These are phyloP conservation scores for Pipistrellus pipistrellus DNA, from an alignment of 2,797 vertebrate genomes.

Conservation along the genomic window DNA sequence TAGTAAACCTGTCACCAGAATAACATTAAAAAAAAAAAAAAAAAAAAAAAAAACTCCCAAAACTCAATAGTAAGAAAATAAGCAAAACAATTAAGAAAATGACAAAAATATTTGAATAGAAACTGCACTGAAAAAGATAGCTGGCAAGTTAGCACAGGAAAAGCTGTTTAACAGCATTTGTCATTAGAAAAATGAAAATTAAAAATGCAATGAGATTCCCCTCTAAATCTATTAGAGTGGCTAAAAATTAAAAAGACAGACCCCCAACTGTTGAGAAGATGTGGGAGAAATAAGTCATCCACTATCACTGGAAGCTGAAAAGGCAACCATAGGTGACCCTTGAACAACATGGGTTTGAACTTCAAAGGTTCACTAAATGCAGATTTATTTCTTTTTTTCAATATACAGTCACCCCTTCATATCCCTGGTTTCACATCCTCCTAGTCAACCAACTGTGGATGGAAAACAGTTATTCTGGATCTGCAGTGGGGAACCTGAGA, in stretches of 20 bases:
- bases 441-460: not conserved
- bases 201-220: not conserved
- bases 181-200: not conserved
- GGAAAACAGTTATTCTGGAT: not conserved
- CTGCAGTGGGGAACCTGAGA: not conserved
- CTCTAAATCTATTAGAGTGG: not conserved
- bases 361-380: not conserved
- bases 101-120: slow-evolving; percentile 7
- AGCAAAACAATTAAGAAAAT: not conserved
- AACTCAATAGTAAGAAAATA: not conserved
- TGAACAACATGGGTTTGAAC: not conserved
- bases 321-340: not conserved
- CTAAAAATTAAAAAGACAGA: not conserved
- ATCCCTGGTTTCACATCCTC: not conserved
- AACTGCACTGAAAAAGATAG: not conserved
- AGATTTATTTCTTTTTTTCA: not conserved
- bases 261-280: not conserved
- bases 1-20: not conserved
- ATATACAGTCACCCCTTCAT: too few relatives aligned
- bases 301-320: not conserved
- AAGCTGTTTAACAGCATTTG: not conserved
- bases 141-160: not conserved
- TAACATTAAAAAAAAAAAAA: not conserved
- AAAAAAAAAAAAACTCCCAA: not conserved
- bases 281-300: not conserved